A percentile compares a stretch with the other conserved stretches of the same genome.
Evolutionary conservation across 2,888 invertebrate genomes (phyloP).

Genomic region (Xylophagus ater): DNA sequence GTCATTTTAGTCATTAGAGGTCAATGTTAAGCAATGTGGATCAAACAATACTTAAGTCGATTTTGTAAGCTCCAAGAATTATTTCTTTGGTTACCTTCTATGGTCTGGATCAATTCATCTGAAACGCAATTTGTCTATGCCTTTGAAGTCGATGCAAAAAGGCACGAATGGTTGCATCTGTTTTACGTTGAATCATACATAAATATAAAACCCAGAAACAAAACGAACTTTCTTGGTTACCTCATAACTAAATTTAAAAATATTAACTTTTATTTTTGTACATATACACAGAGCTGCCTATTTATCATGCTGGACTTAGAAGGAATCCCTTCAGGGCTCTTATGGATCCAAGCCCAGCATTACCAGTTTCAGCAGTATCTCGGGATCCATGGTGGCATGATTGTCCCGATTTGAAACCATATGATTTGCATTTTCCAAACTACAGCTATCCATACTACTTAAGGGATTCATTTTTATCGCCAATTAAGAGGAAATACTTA

Average conservation of each 20-base stretch:
- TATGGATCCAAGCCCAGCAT: slow-evolving; percentile 65
- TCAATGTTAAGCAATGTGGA: no score
- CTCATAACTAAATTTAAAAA: not conserved
- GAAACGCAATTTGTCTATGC: no score
- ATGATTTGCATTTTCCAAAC: slow-evolving; percentile 52
- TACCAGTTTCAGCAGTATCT: slow-evolving; percentile 69
- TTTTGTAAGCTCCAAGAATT: no score
- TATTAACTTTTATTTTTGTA: not conserved
- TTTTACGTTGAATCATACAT: no score
- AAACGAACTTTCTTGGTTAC: no score
- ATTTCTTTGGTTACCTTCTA: no score
- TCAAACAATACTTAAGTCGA: no score
- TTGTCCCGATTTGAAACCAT: slow-evolving; percentile 68
- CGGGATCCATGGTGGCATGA: slow-evolving; percentile 87
- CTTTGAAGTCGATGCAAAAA: no score
- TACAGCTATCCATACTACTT: slow-evolving; percentile 61
- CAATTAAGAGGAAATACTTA: slow-evolving; percentile 80
- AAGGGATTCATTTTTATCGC: slow-evolving; percentile 81
- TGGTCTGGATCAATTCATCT: no score
- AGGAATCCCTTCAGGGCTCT: slow-evolving; percentile 51
- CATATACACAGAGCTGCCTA: slow-evolving; percentile 50
- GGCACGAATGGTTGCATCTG: no score
- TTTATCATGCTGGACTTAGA: slow-evolving; percentile 54
- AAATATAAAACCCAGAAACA: no score
- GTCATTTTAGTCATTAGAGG: no score